Percentiles rank a stretch among this genome's conserved stretches.
Evolutionary conservation across 2,113 vertebrate genomes (phyloP).

Genomic region (Megaceryle torquata): DNA sequence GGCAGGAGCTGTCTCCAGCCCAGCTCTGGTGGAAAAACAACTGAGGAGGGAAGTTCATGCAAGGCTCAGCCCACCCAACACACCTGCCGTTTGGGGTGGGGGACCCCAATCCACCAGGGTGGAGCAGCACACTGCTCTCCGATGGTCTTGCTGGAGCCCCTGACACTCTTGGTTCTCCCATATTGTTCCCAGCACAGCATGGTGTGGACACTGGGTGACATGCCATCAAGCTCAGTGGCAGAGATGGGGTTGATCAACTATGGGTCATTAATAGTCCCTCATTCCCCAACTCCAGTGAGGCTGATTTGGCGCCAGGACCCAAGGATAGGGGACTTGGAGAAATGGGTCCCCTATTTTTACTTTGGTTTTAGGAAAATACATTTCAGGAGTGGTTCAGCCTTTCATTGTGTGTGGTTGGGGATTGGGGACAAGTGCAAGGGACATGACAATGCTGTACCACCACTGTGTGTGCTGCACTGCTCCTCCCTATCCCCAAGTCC

Average conservation of each 20-base stretch:
- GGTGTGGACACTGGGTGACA: neutral
- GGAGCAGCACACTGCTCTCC: fast-evolving
- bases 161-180: fast-evolving
- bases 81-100: neutral
- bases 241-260: fast-evolving
- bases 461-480: fast-evolving
- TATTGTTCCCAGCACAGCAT: neutral
- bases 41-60: fast-evolving
- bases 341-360: neutral
- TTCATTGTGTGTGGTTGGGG: fast-evolving
- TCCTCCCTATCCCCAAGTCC: neutral
- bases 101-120: fast-evolving
- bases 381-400: neutral
- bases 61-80: neutral
- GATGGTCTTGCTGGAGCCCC: neutral
- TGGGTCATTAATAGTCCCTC: neutral
- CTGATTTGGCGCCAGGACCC: neutral
- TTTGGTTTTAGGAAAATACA: neutral
- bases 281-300: neutral
- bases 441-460: neutral
- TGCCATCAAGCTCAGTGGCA: neutral
- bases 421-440: neutral
- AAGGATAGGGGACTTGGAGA: neutral
- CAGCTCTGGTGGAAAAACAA: conserved; percentile 1
- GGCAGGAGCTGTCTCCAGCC: neutral